Base-by-base conservation (phyloP, 2,888 invertebrate species). In the Agrotis segetum region DNA sequence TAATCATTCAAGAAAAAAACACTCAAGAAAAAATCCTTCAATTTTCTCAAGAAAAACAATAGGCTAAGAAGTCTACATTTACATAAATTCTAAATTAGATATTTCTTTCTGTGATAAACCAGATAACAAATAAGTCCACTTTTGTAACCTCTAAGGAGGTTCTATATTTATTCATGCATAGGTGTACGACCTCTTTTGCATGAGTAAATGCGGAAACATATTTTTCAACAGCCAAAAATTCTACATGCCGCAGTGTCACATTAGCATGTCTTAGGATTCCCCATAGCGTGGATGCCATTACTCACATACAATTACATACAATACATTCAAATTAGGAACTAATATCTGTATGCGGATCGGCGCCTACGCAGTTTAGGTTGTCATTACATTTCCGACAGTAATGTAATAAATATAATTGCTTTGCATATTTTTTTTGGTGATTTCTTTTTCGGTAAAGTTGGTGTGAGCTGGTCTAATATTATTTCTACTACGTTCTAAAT, bases 331-430 rank as follows among this genome's bases (percentile, higher is more conserved):
- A 77, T 61, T 64, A 65, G 61, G 78, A 77, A 53, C 49, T 65
- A 3, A 49, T 58, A 76, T 77, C 63, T 64, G 64, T 82, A 77
- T 77, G 77, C 82, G 61, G 34, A 60, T 55, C 40, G 49, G 61
- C 24, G 34, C 49, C 71, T 61, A 44, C 34, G 71, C 56, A 77
- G 56, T 70, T 65, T 53, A 53, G 24, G 49, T 70, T 77, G 77
- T 82, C 77, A 77, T 77, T 77, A 77, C 65, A 82, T 77, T 77
- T 77, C 82, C 78, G 78, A 77, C 50, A 46, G 61, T 61, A 65
- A 58, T 59, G 61, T 24, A 62, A 77, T 77, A 77, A 77, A 77
- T 81, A 56, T 6, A 24, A 68, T 52, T 2, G 4, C 53, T 77
- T 81, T 70, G 64, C 56, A 77, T 77, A 81, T 69, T 2, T 24